Base-by-base conservation (phyloP, 2,888 invertebrate species). In the Deladenus siricidicola region DNA sequence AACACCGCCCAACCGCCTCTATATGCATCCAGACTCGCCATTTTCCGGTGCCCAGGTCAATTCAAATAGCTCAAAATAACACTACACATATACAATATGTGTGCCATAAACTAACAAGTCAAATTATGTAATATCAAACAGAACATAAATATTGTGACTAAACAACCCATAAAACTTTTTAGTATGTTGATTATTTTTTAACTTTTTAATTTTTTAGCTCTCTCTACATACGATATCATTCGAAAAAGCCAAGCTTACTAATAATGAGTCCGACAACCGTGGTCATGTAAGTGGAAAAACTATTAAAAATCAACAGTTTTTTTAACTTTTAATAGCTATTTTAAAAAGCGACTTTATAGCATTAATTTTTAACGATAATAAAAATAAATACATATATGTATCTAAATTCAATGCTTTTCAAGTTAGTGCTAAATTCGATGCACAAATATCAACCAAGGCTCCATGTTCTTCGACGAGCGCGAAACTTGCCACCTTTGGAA, bases 201-300 rank as follows among this genome's bases (percentile, higher is more conserved):
- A 6, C 26, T 17, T 53, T 62, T 48, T 6, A 60, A 26, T 28
- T 47, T 63, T 68, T 62, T 63, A 71, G 66, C 63, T 71, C 0
- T n/a, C 44, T 17, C 24, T 45, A 21, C 57, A 63, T 55, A 72
- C 72, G 84, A 74, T 94, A 78, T 91, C 92, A 74, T 94, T 94
- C 83, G 94, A 96, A 83, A 94, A 94, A 84, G 89, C 93, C 81
- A 94, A 94, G 82, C 86, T 94, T 76, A 94, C 94, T 79, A 96
- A 94, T 83, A 94, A 94, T 82, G 92, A 93, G 83, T 89, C 93
- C 88, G 91, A 91, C 81, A 89, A 89, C 80, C 88, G 88, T 77
- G 91, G 90, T 80, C 90, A 92, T 85, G 91, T 91, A 81, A 85
- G 86, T n/a, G n/a, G n/a, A n/a, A n/a, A n/a, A n/a, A n/a, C n/a